phyloP scores from a whole-genome alignment of 1,140 invertebrate species.

The Helicoverpa armigera region DNA sequence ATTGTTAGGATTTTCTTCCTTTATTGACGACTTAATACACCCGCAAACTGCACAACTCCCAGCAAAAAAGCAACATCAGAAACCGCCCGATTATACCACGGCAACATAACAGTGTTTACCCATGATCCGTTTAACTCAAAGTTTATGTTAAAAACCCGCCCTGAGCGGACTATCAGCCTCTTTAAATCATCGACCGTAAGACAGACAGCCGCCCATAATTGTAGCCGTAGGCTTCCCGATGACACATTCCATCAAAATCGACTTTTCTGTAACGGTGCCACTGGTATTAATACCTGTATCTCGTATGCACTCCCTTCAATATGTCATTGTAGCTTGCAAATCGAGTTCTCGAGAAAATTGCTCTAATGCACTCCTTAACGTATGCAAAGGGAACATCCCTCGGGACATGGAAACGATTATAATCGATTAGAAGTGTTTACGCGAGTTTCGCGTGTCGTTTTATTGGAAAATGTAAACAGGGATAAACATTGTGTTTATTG shows the following conservation, averaged over 20 bases:
- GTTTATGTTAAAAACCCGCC: conserved; percentile 61
- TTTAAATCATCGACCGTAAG: conserved; percentile 72
- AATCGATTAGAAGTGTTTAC: conserved; percentile 63
- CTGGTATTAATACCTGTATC: conserved; percentile 20
- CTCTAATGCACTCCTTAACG: conserved; percentile 64
- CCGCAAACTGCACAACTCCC: background rate
- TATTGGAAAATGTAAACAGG: background rate
- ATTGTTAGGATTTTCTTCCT: too few species aligned
- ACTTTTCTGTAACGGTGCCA: conserved; percentile 55
- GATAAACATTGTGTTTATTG: background rate
- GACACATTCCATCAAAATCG: conserved; percentile 78
- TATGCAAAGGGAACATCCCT: conserved; percentile 74
- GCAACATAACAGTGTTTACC: conserved; percentile 39
- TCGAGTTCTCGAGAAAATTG: conserved; percentile 78
- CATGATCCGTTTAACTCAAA: conserved; percentile 52
- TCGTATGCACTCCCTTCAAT: conserved; percentile 59
- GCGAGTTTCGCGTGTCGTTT: conserved; percentile 11
- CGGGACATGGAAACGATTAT: conserved; percentile 73
- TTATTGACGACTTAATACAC: too few species aligned
- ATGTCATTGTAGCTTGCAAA: conserved; percentile 74
- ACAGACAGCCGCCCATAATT: conserved; percentile 68
- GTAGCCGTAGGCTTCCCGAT: conserved; percentile 70
- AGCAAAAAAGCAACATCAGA: conserved; percentile 6
- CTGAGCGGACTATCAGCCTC: conserved; percentile 63
- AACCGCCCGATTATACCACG: conserved; percentile 18